Evolutionary conservation across 2,797 vertebrate species (phyloP).

Genomic region (Brachyalestes nurse): DNA sequence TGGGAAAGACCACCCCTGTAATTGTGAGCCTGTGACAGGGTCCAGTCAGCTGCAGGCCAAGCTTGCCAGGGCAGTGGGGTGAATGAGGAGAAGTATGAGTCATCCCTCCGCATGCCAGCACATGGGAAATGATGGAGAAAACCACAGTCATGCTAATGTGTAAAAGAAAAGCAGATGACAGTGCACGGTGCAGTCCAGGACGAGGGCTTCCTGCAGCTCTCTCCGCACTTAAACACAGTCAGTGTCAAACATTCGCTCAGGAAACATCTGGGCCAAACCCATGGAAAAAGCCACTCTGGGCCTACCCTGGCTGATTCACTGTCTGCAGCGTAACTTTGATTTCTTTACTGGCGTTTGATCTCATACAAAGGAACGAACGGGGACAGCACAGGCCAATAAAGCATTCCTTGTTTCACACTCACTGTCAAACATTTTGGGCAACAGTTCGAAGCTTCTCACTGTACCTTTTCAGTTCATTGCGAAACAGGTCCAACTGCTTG

Average conservation of each 20-base stretch:
- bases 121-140: slow-evolving; percentile 48
- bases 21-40: background rate
- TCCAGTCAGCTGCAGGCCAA: slow-evolving; percentile 34
- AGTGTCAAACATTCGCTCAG: slow-evolving; percentile 24
- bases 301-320: background rate
- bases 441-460: too few species aligned
- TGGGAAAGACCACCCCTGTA: slow-evolving; percentile 52
- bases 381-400: background rate
- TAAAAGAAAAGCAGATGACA: slow-evolving; percentile 16
- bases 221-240: slow-evolving; percentile 16
- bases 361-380: background rate
- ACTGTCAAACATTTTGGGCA: too few species aligned
- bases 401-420: background rate
- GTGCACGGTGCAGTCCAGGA: slow-evolving; percentile 27
- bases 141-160: slow-evolving; percentile 46
- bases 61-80: slow-evolving; percentile 21
- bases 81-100: slow-evolving; percentile 43
- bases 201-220: slow-evolving; percentile 46
- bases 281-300: background rate
- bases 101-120: slow-evolving; percentile 32
- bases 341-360: background rate
- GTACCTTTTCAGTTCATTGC: too few species aligned
- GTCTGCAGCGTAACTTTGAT: background rate
- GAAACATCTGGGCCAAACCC: slow-evolving; percentile 12
- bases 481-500: too few species aligned